These are phyloP conservation scores for Fragariocoptes setiger DNA, from an alignment of 1,140 invertebrate genomes.

Conservation along the genomic window DNA sequence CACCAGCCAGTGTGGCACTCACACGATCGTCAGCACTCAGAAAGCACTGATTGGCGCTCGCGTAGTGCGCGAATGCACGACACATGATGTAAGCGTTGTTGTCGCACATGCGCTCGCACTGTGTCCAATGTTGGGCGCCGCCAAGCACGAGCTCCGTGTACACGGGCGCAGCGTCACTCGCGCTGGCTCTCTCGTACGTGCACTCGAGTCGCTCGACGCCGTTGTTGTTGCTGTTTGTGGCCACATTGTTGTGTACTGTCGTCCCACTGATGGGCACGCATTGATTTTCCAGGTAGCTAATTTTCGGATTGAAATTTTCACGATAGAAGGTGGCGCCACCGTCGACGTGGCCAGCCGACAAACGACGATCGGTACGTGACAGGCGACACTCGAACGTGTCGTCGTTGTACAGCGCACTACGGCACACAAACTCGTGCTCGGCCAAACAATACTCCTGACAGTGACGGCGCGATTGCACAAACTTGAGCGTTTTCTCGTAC, in stretches of 20 bases:
- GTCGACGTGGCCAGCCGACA: constrained; percentile 15
- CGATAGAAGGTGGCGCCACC: constrained; percentile 17
- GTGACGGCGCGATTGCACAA: constrained; percentile 18
- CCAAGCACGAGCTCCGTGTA: constrained; percentile 17
- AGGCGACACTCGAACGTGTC: constrained; percentile 18
- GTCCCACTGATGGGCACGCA: constrained; percentile 15
- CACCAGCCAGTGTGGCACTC: no score
- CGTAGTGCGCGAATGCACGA: constrained; percentile 19
- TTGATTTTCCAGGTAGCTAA: constrained; percentile 23
- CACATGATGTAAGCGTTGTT: constrained; percentile 18
- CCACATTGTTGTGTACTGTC: no score
- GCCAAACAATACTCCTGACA: constrained; percentile 20
- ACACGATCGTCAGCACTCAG: constrained; percentile 15
- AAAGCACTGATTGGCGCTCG: constrained; percentile 19
- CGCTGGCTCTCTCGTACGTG: constrained; percentile 12
- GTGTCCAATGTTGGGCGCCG: neutral
- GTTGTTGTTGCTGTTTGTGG: constrained; percentile 4
- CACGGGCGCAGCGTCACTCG: constrained; percentile 16
- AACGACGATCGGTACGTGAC: constrained; percentile 17
- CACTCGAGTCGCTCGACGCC: constrained; percentile 7
- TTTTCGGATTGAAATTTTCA: constrained; percentile 14
- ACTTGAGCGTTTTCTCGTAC: constrained; percentile 15
- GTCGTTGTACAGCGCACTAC: constrained; percentile 21
- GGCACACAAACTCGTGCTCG: constrained; percentile 16
- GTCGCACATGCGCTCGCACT: constrained; percentile 17